Evolutionary conservation across 2,113 vertebrate genomes (phyloP).

Genomic region (Montifringilla adamsi): DNA sequence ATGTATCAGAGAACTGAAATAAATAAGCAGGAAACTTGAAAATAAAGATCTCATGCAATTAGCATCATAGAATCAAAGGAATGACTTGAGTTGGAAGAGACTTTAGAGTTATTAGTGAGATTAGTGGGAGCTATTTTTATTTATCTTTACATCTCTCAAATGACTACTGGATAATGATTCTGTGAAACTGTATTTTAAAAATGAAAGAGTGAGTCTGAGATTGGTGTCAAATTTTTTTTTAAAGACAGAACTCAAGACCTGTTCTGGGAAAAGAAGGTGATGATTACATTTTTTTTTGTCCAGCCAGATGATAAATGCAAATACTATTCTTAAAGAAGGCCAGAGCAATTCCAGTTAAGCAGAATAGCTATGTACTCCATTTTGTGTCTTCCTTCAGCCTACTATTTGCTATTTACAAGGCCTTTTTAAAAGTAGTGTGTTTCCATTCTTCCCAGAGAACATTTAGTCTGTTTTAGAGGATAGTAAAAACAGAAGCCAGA

Average conservation of each 20-base stretch:
- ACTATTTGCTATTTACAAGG: slow-evolving; percentile 36
- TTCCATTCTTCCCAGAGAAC: slow-evolving; percentile 4
- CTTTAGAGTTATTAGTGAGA: not conserved
- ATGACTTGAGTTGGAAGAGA: not conserved
- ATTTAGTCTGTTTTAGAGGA: slow-evolving; percentile 14
- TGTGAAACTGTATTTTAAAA: slow-evolving; percentile 42
- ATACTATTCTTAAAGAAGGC: not conserved
- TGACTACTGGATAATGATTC: slow-evolving; percentile 8
- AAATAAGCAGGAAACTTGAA: not conserved
- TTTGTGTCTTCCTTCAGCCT: slow-evolving; percentile 20
- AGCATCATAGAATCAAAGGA: not conserved
- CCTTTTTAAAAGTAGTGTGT: slow-evolving; percentile 1
- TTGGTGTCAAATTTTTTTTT: not conserved
- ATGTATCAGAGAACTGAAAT: not conserved
- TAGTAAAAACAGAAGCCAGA: slow-evolving; percentile 14
- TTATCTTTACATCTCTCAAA: slow-evolving; percentile 33
- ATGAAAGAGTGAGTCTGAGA: not conserved
- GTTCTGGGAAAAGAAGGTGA: not conserved
- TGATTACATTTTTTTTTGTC: not conserved
- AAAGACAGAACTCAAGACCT: not conserved
- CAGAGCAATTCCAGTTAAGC: not conserved
- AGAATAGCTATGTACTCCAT: not conserved
- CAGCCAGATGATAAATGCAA: slow-evolving; percentile 35
- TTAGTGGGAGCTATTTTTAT: slow-evolving; percentile 44
- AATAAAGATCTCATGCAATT: slow-evolving; percentile 19